phyloP scores from a whole-genome alignment of 2,797 vertebrate genomes.

The Phrynocephalus vlangalii region DNA sequence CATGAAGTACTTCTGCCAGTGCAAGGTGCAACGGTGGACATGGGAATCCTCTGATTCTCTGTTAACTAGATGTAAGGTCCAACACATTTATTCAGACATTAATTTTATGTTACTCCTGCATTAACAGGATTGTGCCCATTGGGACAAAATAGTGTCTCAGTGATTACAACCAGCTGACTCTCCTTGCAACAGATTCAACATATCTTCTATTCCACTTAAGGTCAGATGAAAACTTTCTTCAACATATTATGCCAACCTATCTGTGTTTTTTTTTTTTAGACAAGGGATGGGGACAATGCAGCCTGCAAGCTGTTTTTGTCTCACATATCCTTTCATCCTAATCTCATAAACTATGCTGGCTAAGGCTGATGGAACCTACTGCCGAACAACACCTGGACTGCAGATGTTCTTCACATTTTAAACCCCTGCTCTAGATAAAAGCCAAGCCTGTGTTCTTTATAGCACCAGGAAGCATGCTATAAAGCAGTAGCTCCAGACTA shows the following conservation, averaged over 20 bases:
- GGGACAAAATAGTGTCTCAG: not conserved
- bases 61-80: too few relatives aligned
- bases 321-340: not conserved
- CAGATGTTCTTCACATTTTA: not conserved
- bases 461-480: not conserved
- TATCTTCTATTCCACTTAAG: not conserved
- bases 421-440: not conserved
- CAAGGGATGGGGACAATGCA: not conserved
- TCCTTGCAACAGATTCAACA: not conserved
- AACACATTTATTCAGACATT: too few relatives aligned
- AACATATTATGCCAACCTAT: not conserved
- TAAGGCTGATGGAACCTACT: not conserved
- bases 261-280: not conserved
- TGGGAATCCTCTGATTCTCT: too few relatives aligned
- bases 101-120: too few relatives aligned
- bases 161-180: not conserved
- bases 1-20: too few relatives aligned
- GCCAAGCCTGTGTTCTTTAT: not conserved
- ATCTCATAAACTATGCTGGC: not conserved
- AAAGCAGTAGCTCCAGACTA: not conserved
- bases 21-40: too few relatives aligned
- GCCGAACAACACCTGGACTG: not conserved
- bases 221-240: not conserved
- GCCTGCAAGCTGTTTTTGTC: not conserved
- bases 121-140: too few relatives aligned